Evolutionary conservation across 2,888 invertebrate genomes (phyloP), one percentile per base, ranked within the genome.

Genomic region (Euzetes globulus): DNA sequence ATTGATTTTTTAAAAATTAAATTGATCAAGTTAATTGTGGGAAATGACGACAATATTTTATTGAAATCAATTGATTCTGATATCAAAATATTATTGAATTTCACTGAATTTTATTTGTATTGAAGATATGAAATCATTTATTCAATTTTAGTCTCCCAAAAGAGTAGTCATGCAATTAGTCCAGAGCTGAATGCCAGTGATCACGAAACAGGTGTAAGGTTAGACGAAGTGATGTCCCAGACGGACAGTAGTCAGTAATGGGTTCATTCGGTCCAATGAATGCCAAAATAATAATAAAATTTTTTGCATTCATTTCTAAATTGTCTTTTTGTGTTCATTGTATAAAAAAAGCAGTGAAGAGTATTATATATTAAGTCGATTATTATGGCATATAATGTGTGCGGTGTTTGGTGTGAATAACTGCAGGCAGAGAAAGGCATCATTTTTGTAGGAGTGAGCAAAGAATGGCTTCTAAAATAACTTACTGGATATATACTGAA

Each of bases 391-490:
- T 58, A 58, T 58, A 58, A 65, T 52, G 19, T 25, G 25, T 65
- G 65, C 37, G 63, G 29, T 65, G 65, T 65, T 65, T 41, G 41
- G 65, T 65, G 65, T 41, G 65, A 41, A 65, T 65, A 65, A 65
- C 65, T 65, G 65, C 19, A 29, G 65, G 37, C 65, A 65, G 65
- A 65, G 65, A 65, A 65, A 65, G 65, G 65, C 65, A 65, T 37
- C 41, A 65, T 65, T 65, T 65, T 19, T 65, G 65, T 65, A 65
- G 65, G 65, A 65, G 65, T 65, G 65, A 65, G 41, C 27, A 58
- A 58, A 19, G 41, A 27, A 65, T 41, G 29, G 58, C 58, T 58
- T 58, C 58, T 41, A 29, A 65, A 65, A 65, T 65, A 65, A 65
- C 65, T 65, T n/a, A 65, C 65, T 65, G 65, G n/a, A 52, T 58